Evolutionary conservation across 1,140 invertebrate genomes (phyloP).

Genomic region (Cydia splendana): DNA sequence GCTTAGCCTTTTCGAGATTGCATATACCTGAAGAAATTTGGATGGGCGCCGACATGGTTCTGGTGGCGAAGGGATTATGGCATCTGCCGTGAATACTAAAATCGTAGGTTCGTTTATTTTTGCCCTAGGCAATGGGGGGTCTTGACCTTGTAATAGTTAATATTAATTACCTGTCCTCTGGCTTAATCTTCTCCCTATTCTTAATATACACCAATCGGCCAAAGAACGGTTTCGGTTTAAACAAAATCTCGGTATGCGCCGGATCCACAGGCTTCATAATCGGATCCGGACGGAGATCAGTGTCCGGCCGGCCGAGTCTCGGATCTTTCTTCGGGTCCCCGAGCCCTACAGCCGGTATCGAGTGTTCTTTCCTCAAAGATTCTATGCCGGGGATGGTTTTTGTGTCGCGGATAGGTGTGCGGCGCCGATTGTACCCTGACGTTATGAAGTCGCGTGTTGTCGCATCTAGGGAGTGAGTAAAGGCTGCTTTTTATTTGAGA

Average conservation of each 20-base stretch:
- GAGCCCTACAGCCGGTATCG: conserved; percentile 45
- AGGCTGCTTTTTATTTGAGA: not conserved
- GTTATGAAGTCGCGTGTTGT: conserved; percentile 41
- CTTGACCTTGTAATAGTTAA: no score
- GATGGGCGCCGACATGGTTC: no score
- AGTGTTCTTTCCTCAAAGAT: conserved; percentile 42
- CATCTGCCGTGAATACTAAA: no score
- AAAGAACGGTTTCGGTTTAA: conserved; percentile 45
- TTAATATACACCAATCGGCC: conserved; percentile 44
- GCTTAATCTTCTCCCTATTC: conserved; percentile 35
- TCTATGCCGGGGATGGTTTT: conserved; percentile 36
- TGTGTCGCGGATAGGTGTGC: conserved; percentile 38
- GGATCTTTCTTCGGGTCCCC: conserved; percentile 48
- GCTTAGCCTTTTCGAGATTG: no score
- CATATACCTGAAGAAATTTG: no score
- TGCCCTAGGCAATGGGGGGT: no score
- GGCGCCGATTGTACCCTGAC: conserved; percentile 39
- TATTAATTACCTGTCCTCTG: conserved; percentile 42
- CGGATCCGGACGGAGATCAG: conserved; percentile 42
- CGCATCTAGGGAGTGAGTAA: conserved; percentile 36
- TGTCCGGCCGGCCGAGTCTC: conserved; percentile 40
- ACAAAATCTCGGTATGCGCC: conserved; percentile 41
- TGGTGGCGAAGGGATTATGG: no score
- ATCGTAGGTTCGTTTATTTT: no score
- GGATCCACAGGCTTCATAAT: conserved; percentile 46